These are phyloP conservation scores for Dipodomys stephensi DNA, from an alignment of 2,113 vertebrate genomes.

Conservation along the genomic window DNA sequence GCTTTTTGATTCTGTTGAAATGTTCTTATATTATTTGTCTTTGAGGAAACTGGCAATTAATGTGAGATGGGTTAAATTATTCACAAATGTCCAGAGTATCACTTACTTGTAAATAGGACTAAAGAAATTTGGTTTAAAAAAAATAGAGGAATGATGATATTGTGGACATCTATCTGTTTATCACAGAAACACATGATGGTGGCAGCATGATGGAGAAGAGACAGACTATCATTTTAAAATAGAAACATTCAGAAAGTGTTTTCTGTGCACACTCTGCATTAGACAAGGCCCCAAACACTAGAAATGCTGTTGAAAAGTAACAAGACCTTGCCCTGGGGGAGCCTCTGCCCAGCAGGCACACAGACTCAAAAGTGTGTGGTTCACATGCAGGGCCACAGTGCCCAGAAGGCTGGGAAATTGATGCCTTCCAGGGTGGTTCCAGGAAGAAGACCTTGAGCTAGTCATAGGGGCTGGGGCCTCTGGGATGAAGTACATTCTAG, in stretches of 20 bases:
- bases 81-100: background rate
- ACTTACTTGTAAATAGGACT: background rate
- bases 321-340: background rate
- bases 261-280: background rate
- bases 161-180: background rate
- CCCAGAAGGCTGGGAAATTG: background rate
- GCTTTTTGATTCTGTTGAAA: slow-evolving; percentile 67
- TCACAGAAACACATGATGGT: background rate
- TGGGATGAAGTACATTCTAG: background rate
- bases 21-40: slow-evolving; percentile 54
- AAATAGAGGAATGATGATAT: background rate
- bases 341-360: background rate
- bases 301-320: background rate
- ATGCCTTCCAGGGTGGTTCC: background rate
- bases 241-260: background rate
- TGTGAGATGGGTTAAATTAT: slow-evolving; percentile 16
- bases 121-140: background rate
- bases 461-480: background rate
- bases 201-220: background rate
- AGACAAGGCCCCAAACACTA: background rate
- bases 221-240: background rate
- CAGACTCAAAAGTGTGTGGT: background rate
- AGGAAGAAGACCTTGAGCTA: background rate
- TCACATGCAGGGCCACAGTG: background rate
- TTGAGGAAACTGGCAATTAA: slow-evolving; percentile 61